phyloP scores from a whole-genome alignment of 2,888 invertebrate genomes.

The Heliconius hortense region DNA sequence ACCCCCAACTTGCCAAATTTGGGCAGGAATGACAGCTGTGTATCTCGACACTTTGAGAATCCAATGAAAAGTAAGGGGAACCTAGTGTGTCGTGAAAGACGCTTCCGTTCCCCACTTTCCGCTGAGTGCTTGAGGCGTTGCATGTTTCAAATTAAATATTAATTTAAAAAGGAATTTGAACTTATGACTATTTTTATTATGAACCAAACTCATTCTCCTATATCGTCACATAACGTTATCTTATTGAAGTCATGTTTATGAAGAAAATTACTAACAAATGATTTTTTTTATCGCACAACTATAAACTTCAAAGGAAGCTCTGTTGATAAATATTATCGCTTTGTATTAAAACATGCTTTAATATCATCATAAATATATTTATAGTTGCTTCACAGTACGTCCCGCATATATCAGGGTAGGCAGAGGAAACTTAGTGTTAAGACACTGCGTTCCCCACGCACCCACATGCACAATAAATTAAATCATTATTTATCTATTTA shows the following conservation, averaged over 20 bases:
- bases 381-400: neutral
- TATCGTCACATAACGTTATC: neutral
- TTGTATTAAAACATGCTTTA: neutral
- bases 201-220: neutral
- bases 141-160: no score
- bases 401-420: neutral
- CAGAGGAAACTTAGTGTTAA: no score
- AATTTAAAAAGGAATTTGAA: no score
- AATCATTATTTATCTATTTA: neutral
- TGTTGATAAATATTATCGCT: conserved; percentile 3
- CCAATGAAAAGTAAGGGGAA: neutral
- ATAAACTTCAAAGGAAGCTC: conserved; percentile 11
- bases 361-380: neutral
- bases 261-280: conserved; percentile 2
- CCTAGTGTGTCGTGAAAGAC: no score
- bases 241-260: neutral
- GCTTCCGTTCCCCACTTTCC: no score
- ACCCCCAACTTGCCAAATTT: no score
- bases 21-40: neutral
- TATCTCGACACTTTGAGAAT: neutral
- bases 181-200: neutral
- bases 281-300: conserved; percentile 9
- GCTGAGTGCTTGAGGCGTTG: no score
- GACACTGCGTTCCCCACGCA: neutral
- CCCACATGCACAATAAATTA: neutral